A percentile compares a stretch with the other conserved stretches of the same genome.
These are phyloP conservation scores for Papilio xuthus DNA, from an alignment of 1,140 invertebrate genomes.

Conservation along the genomic window DNA sequence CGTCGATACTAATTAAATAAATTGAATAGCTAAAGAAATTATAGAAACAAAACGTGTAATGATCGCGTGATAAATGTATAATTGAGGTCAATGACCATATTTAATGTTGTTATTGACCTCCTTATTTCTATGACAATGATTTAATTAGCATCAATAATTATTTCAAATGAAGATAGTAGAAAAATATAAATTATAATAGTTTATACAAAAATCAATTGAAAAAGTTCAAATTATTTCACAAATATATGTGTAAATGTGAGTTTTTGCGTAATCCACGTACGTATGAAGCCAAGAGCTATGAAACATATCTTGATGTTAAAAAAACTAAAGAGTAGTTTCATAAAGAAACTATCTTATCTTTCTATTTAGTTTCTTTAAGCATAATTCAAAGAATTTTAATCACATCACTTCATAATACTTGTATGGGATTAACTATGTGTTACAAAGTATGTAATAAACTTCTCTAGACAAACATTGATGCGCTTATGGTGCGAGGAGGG, in stretches of 20 bases:
- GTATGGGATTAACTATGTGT: conserved; percentile 28
- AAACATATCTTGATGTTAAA: not conserved
- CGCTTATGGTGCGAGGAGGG: conserved; percentile 31
- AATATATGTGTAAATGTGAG: too few relatives aligned
- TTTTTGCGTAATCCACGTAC: not conserved
- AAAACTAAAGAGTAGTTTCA: not conserved
- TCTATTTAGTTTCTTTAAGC: not conserved
- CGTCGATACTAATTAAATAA: conserved; percentile 2
- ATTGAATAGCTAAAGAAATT: conserved; percentile 7
- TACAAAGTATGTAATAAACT: conserved; percentile 31
- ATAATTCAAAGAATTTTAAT: not conserved
- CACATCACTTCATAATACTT: conserved; percentile 1
- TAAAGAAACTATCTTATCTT: not conserved
- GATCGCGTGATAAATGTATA: conserved; percentile 22
- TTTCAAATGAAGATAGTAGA: not conserved
- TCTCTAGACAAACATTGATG: conserved; percentile 9
- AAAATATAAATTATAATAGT: not conserved
- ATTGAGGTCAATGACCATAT: conserved; percentile 19
- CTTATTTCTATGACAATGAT: not conserved
- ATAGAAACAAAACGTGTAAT: conserved; percentile 12
- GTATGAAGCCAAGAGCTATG: not conserved
- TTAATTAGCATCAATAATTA: not conserved
- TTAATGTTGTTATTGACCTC: conserved; percentile 6
- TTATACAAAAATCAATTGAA: not conserved
- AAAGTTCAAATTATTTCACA: not conserved